Evolutionary conservation across 2,113 vertebrate species (phyloP).

Genomic region (Aphyosemion australe): DNA sequence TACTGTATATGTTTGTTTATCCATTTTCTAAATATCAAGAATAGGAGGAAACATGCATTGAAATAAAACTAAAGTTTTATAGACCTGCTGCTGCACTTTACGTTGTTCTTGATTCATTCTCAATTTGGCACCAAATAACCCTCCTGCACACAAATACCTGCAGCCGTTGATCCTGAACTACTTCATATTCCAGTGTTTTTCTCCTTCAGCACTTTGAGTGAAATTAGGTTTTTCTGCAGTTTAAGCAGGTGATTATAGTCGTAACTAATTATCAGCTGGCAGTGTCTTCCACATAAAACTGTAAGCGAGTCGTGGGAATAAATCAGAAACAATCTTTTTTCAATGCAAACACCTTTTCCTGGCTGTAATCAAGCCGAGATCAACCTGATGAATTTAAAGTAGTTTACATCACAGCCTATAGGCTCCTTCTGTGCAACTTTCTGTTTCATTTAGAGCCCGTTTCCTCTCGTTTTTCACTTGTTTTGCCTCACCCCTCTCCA

Average conservation of each 20-base stretch:
- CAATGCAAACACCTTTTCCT: constrained; percentile 50
- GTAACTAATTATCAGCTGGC: constrained; percentile 51
- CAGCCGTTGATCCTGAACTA: not conserved
- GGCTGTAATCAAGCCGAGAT: constrained; percentile 67
- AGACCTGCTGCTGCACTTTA: no score
- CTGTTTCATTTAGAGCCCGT: constrained; percentile 16
- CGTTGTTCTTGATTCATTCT: no score
- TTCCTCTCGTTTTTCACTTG: constrained; percentile 26
- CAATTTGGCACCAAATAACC: no score
- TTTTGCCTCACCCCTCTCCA: constrained; percentile 29
- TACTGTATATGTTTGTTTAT: no score
- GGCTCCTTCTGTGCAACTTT: constrained; percentile 11
- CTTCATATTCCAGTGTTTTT: constrained; percentile 5
- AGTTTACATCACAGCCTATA: constrained; percentile 55
- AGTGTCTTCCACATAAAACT: constrained; percentile 42
- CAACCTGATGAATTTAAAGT: constrained; percentile 59
- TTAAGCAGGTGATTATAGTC: constrained; percentile 57
- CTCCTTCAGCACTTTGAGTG: constrained; percentile 12
- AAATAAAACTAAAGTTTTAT: no score
- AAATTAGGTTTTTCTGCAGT: constrained; percentile 41
- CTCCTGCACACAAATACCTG: no score
- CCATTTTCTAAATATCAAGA: no score
- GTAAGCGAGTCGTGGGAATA: constrained; percentile 35
- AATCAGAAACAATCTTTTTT: constrained; percentile 52
- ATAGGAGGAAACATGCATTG: no score